A percentile compares a stretch with the other conserved stretches of the same genome.
Conservation (phyloP, 2,113 vertebrate genomes). For the Cygnus buccinator region DNA sequence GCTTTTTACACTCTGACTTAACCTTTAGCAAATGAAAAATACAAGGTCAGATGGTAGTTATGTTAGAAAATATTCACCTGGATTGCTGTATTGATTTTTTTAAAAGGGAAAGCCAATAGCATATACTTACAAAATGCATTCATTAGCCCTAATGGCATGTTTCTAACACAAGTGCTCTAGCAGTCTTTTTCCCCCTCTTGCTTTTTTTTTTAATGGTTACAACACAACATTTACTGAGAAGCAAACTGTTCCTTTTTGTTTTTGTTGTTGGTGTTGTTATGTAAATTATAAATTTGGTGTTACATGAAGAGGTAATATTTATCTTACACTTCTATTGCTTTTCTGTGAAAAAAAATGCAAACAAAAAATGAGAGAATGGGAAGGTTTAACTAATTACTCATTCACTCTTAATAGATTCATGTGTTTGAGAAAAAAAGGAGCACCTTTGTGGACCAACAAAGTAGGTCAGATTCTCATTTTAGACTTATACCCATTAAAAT, state of each 20-base stretch:
- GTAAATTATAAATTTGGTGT: not conserved
- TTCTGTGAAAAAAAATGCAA: not conserved
- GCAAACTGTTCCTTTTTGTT: not conserved
- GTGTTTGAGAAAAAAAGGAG: not conserved
- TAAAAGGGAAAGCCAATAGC: constrained; percentile 71
- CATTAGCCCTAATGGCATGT: constrained; percentile 7
- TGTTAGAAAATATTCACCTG: constrained; percentile 76
- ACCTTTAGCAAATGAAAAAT: constrained; percentile 73
- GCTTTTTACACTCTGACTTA: constrained; percentile 61
- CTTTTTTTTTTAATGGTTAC: not conserved
- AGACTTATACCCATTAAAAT: not conserved
- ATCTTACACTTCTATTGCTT: not conserved
- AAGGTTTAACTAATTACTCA: not conserved
- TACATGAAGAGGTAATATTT: not conserved
- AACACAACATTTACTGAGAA: not conserved
- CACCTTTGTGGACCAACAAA: not conserved
- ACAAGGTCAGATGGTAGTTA: constrained; percentile 71
- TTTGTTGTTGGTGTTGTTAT: not conserved
- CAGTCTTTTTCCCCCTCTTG: not conserved
- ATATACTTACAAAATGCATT: constrained; percentile 49
- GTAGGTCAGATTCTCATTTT: not conserved
- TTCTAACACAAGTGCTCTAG: constrained; percentile 3
- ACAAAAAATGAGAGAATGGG: not conserved
- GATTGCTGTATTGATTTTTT: constrained; percentile 78
- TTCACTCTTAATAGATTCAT: not conserved